These are phyloP conservation scores for Conger conger DNA, from an alignment of 2,113 vertebrate genomes.

Conservation along the genomic window DNA sequence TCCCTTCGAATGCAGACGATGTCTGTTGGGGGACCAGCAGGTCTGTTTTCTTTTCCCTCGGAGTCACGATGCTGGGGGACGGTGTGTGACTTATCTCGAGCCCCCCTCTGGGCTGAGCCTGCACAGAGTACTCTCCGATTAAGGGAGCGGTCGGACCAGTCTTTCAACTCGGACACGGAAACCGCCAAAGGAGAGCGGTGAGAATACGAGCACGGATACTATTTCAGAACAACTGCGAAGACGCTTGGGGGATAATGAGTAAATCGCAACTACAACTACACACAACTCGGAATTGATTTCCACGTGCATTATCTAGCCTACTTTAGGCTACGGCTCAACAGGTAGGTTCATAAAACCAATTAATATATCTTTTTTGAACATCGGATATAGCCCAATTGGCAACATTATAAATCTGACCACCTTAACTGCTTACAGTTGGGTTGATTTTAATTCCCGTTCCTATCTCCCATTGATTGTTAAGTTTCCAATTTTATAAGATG, in stretches of 20 bases:
- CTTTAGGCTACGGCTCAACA: neutral
- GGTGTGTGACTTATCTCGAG: slow-evolving; percentile 16
- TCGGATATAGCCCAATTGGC: neutral
- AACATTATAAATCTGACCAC: too few species aligned
- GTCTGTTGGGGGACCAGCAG: neutral
- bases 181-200: neutral
- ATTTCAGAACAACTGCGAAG: neutral
- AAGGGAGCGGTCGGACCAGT: slow-evolving; percentile 23
- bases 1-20: neutral
- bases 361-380: too few species aligned
- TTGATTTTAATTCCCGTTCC: too few species aligned
- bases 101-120: neutral
- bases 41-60: neutral
- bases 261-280: neutral
- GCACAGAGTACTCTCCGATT: neutral
- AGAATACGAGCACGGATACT: neutral
- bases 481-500: too few species aligned
- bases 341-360: neutral
- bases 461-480: too few species aligned
- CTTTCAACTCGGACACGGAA: slow-evolving; percentile 8
- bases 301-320: neutral
- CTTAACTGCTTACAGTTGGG: too few species aligned
- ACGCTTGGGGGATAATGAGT: neutral
- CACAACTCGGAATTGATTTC: neutral
- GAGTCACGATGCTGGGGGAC: neutral